Evolutionary conservation across 1,140 invertebrate genomes (phyloP).

Genomic region (Nautilus pompilius): DNA sequence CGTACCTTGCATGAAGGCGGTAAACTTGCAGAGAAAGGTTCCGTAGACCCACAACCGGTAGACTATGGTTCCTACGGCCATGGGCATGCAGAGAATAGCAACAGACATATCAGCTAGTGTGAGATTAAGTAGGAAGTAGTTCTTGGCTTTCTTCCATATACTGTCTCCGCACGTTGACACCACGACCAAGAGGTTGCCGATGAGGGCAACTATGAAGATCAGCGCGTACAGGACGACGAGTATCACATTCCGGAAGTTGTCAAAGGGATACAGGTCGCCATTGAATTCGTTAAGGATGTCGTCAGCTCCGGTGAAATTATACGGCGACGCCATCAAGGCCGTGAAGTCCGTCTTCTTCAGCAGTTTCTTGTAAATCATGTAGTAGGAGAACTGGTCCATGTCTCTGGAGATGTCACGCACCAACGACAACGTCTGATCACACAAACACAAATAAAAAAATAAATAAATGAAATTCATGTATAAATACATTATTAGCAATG

Average conservation of each 20-base stretch:
- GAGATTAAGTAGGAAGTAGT: conserved; percentile 33
- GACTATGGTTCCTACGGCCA: conserved; percentile 67
- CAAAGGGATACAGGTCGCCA: conserved; percentile 13
- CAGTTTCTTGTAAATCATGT: conserved; percentile 13
- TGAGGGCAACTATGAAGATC: conserved; percentile 26
- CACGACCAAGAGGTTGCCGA: conserved; percentile 32
- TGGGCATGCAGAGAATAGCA: conserved; percentile 52
- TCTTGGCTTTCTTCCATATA: conserved; percentile 21
- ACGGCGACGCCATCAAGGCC: conserved; percentile 9
- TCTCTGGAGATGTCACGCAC: neutral
- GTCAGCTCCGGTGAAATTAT: conserved; percentile 27
- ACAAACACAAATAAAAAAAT: neutral
- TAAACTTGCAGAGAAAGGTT: conserved; percentile 69
- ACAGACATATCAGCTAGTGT: conserved; percentile 31
- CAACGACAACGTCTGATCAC: neutral
- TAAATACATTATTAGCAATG: neutral
- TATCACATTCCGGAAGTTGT: conserved; percentile 18
- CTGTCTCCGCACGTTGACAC: conserved; percentile 16
- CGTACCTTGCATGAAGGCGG: conserved; percentile 71
- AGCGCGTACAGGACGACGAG: conserved; percentile 27
- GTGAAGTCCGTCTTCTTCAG: conserved; percentile 17
- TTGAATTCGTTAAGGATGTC: conserved; percentile 26
- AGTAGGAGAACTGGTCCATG: conserved; percentile 26
- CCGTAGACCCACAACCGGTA: conserved; percentile 70
- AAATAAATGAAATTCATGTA: neutral